Conservation (phyloP, 2,797 vertebrate species). For the Acanthurus leucopareius region DNA sequence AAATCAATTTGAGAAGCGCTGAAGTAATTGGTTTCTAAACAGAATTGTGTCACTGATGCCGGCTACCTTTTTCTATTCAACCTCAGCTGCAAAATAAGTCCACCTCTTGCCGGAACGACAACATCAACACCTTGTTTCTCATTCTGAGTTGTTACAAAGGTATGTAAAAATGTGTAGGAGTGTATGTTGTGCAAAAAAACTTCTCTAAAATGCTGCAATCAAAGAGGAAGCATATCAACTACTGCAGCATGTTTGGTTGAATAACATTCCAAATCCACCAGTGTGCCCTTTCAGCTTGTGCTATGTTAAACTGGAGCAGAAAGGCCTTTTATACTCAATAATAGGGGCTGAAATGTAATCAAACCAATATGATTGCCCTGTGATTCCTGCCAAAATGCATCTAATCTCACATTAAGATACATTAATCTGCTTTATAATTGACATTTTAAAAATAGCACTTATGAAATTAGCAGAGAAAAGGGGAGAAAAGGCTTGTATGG, state of each 20-base stretch:
- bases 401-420: conserved; percentile 80
- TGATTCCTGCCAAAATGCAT: conserved; percentile 77
- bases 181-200: conserved; percentile 33
- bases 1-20: conserved; percentile 81
- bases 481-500: conserved; percentile 81
- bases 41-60: conserved; percentile 77
- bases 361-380: conserved; percentile 69
- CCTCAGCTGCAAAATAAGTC: conserved; percentile 67
- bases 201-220: conserved; percentile 37
- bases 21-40: conserved; percentile 83
- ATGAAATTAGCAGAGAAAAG: conserved; percentile 81
- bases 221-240: conserved; percentile 37
- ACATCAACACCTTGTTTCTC: conserved; percentile 76
- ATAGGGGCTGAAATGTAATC: conserved; percentile 68
- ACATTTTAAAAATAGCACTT: conserved; percentile 83
- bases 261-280: conserved; percentile 36
- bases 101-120: conserved; percentile 62
- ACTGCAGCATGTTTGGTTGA: conserved; percentile 37
- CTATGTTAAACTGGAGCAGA: conserved; percentile 47
- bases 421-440: conserved; percentile 82
- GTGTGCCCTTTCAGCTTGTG: conserved; percentile 31
- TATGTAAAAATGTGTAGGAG: conserved; percentile 15
- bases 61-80: conserved; percentile 69
- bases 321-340: conserved; percentile 61
- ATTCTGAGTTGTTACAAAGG: conserved; percentile 56